Conservation (phyloP, 2,888 invertebrate genomes). For the Aelia acuminata region DNA sequence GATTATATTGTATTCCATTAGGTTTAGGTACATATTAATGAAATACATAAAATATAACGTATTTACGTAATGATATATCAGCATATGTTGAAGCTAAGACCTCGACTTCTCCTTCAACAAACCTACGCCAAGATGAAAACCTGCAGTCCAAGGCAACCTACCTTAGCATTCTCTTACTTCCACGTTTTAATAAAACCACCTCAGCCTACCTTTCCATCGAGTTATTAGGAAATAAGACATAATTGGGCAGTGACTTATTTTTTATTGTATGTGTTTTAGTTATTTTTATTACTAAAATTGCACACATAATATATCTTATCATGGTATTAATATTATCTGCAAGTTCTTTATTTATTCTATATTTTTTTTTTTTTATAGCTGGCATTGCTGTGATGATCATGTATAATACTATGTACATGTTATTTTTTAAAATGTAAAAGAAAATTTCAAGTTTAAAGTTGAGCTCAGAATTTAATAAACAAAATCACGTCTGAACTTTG, state of each 20-base stretch:
- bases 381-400: neutral
- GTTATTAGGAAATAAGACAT: neutral
- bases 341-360: neutral
- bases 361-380: neutral
- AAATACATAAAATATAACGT: neutral
- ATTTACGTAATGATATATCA: neutral
- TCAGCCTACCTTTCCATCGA: neutral
- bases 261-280: neutral
- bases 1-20: neutral
- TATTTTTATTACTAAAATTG: neutral
- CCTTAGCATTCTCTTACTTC: conserved; percentile 25
- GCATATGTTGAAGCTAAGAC: neutral
- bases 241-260: neutral
- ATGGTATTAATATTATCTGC: neutral
- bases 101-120: neutral
- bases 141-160: neutral
- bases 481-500: no score
- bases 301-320: neutral
- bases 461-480: no score
- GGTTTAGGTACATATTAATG: neutral
- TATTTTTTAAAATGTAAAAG: no score
- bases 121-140: conserved; percentile 18
- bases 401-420: neutral
- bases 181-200: conserved; percentile 42
- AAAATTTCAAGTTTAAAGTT: no score